Evolutionary conservation across 2,113 vertebrate species (phyloP), one percentile per base, ranked within the genome.

Genomic region (Caranx melampygus): DNA sequence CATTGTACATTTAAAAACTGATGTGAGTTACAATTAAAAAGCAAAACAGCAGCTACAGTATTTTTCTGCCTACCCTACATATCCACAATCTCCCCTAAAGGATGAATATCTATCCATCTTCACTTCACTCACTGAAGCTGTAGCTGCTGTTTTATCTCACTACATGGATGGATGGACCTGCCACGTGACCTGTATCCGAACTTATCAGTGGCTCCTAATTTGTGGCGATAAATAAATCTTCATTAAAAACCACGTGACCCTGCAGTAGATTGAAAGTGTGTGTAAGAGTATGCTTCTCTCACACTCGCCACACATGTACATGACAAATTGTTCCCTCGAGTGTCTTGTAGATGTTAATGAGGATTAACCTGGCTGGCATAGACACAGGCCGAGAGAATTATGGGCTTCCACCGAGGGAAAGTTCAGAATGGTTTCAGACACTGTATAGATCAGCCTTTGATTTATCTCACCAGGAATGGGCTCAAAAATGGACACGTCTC

Each of bases 281-380:
- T 26, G 52, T 45, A 45, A 31, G 21, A 18, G 71, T 70, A 70
- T 51, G 51, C 21, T 33, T 60, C 59, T 31, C 40, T 54, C 45
- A 40, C 57, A 61, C 68, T 59, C 49, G 15, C 31, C 44, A 54
- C 75, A 85, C 76, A 64, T 70, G 51, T 14, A 63, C 65, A 84
- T 64, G 79, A 83, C 52, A 82, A 86, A 88, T 54, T 73, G 85
- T 66, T 86, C 83, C 79, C 87, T 52, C 6, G 14, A 75, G 87
- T 63, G 62, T 77, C 71, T 76, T 67, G 65, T 75, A 59, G 75
- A 85, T 71, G 84, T 86, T 83, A 91, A 89, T 88, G 84, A 86
- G 83, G 78, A 86, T 82, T 85, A 87, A 89, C 84, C 81, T 79
- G 70, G 66, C 71, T 75, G 72, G 35, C 84, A 60, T n/a, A 71